A percentile compares a stretch with the other conserved stretches of the same genome.
phyloP scores from a whole-genome alignment of 2,888 invertebrate species.

The Molorchus minor region DNA sequence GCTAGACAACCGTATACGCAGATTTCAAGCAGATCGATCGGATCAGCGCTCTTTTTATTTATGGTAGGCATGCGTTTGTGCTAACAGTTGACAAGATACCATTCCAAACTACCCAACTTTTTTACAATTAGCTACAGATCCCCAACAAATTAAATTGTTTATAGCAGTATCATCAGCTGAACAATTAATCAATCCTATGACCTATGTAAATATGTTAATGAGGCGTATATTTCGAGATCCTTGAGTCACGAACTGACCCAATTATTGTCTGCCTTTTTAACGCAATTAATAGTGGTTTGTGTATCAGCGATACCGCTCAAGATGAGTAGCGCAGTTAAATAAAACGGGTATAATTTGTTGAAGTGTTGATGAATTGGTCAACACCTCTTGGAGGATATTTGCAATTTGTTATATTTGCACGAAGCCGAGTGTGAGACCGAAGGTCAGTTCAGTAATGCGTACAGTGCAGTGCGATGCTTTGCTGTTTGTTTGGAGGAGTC shows the following conservation, averaged over 20 bases:
- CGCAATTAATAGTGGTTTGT: no score
- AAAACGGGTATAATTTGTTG: background rate
- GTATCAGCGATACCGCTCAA: background rate
- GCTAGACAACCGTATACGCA: no score
- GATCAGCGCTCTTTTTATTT: no score
- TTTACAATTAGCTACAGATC: no score
- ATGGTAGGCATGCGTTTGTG: no score
- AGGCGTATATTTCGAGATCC: conserved; percentile 10
- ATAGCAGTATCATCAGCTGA: conserved; percentile 1
- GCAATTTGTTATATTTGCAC: background rate
- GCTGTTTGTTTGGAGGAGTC: no score
- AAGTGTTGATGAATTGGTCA: background rate
- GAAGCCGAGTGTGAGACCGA: no score
- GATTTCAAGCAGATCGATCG: no score
- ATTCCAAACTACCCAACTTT: no score
- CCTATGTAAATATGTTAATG: conserved; percentile 12
- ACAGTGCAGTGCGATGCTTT: no score
- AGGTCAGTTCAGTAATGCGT: no score
- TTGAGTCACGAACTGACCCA: conserved; percentile 15
- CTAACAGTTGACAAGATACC: no score
- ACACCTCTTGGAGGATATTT: background rate
- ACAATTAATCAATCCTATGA: conserved; percentile 19
- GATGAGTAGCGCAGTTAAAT: background rate
- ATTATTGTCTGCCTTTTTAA: conserved; percentile 17
- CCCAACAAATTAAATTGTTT: conserved; percentile 11